Base-by-base conservation (phyloP, 2,797 vertebrate species). In the Tapirus indicus region DNA sequence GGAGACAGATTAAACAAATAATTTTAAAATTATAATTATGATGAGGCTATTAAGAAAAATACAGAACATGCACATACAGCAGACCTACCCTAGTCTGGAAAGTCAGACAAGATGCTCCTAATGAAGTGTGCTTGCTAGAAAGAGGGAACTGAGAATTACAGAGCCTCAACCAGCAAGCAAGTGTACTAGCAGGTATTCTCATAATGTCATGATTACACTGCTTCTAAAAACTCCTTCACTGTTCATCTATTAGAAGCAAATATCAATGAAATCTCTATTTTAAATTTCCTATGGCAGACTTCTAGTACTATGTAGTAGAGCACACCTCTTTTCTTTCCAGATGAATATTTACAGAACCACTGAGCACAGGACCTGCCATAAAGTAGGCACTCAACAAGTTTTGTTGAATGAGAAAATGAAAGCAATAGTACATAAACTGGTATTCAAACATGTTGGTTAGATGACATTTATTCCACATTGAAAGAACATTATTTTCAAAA, bases 401-500 rank as follows among this genome's bases (percentile, higher is more conserved):
- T 44, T 69, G n/a, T 18, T 92, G 56, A 92, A 47, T 62, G 60
- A 88, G 58, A 62, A 68, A 75, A 96, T 49, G 11, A 94, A 94
- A 96, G 17, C 20, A 80, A 64, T 0, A 75, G 44, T 35, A 86
- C 29, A 38, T 23, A 7, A 94, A 84, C 5, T 78, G 56, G 13
- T 78, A 88, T 97, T 79, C 64, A 91, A 88, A 85, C 12, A 92
- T 1, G 1, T 23, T 62, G 58, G 49, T 84, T 75, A 79, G 38
- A 75, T 56, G 64, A 85, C 27, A 35, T 80, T 62, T 88, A 84
- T 47, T 66, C 38, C 49, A 88, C 47, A 72, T 0, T 35, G 14
- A 80, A 71, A 79, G 82, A 84, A 60, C 20, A 56, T 21, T 86
- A 68, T 72, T 79, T 88, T 91, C 29, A 88, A 96, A 95, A 83